These are phyloP conservation scores for Nymphalis urticae DNA, from an alignment of 2,888 invertebrate genomes.

Conservation along the genomic window DNA sequence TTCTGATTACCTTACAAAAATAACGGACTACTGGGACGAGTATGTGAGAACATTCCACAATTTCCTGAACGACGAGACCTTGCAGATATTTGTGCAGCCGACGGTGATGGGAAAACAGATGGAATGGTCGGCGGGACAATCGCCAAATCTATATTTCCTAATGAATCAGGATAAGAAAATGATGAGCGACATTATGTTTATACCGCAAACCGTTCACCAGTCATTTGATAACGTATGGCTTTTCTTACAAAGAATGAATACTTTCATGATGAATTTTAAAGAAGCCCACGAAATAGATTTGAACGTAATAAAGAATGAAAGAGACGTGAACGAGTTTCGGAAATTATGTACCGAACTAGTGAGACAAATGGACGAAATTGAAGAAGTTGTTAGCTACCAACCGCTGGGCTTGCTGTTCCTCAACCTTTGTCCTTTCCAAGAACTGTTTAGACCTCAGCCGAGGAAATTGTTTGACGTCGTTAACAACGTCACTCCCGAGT, in stretches of 20 bases:
- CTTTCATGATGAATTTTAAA: slow-evolving; percentile 85
- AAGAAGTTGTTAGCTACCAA: slow-evolving; percentile 84
- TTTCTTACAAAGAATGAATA: slow-evolving; percentile 85
- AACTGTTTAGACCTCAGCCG: slow-evolving; percentile 87
- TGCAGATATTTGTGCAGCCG: slow-evolving; percentile 90
- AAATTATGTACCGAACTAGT: slow-evolving; percentile 85
- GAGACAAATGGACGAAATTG: slow-evolving; percentile 85
- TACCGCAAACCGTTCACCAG: slow-evolving; percentile 79
- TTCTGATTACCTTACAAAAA: slow-evolving; percentile 80
- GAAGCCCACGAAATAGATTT: slow-evolving; percentile 86
- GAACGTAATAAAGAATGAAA: slow-evolving; percentile 83
- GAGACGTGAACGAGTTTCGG: slow-evolving; percentile 84
- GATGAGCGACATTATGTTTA: slow-evolving; percentile 76
- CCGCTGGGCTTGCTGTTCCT: slow-evolving; percentile 88
- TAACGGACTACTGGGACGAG: slow-evolving; percentile 85
- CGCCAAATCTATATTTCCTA: slow-evolving; percentile 87
- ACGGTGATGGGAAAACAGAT: slow-evolving; percentile 91
- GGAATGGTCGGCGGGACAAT: slow-evolving; percentile 87
- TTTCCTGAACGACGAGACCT: slow-evolving; percentile 86
- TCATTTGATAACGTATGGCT: slow-evolving; percentile 84
- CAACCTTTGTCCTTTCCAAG: slow-evolving; percentile 86
- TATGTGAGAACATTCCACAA: slow-evolving; percentile 85
- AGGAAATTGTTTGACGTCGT: slow-evolving; percentile 85
- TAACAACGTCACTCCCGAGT: slow-evolving; percentile 84
- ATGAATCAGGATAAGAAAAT: slow-evolving; percentile 85